Percentiles rank a stretch among this genome's conserved stretches.
phyloP scores from a whole-genome alignment of 2,113 vertebrate genomes.

The Percopsis transmontana region DNA sequence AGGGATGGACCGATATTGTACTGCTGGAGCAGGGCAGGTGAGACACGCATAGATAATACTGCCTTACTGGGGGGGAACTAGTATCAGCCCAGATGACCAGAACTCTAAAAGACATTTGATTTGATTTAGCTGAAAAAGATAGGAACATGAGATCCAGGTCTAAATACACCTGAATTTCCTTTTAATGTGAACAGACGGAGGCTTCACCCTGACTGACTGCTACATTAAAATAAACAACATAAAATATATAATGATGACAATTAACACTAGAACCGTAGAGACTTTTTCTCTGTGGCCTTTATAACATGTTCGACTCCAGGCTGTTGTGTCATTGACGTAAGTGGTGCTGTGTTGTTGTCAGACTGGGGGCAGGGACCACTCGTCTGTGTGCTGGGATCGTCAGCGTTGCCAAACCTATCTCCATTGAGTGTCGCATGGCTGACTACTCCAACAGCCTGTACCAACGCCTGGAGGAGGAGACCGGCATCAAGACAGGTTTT shows the following conservation, averaged over 20 bases:
- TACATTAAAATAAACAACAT: no score
- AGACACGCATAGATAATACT: conserved; percentile 32
- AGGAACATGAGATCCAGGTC: no score
- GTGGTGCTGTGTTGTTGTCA: conserved; percentile 52
- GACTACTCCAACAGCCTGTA: conserved; percentile 93
- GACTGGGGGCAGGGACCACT: conserved; percentile 92
- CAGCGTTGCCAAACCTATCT: conserved; percentile 86
- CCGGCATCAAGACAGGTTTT: conserved; percentile 88
- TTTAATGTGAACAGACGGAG: no score
- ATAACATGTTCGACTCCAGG: no score
- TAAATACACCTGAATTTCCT: no score
- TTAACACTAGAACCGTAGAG: no score
- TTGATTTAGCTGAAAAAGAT: no score
- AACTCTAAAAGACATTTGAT: background rate
- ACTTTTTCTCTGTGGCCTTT: no score
- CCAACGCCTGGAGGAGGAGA: conserved; percentile 88
- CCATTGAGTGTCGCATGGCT: conserved; percentile 93
- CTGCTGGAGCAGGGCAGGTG: conserved; percentile 97
- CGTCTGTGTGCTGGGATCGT: conserved; percentile 91
- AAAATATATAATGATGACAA: no score
- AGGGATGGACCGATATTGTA: conserved; percentile 93
- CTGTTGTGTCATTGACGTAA: background rate
- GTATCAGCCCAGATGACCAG: background rate
- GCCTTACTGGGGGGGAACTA: background rate
- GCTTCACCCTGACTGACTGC: no score